Evolutionary conservation across 2,888 invertebrate genomes (phyloP).

Genomic region (Xestoiulus laeticollis): DNA sequence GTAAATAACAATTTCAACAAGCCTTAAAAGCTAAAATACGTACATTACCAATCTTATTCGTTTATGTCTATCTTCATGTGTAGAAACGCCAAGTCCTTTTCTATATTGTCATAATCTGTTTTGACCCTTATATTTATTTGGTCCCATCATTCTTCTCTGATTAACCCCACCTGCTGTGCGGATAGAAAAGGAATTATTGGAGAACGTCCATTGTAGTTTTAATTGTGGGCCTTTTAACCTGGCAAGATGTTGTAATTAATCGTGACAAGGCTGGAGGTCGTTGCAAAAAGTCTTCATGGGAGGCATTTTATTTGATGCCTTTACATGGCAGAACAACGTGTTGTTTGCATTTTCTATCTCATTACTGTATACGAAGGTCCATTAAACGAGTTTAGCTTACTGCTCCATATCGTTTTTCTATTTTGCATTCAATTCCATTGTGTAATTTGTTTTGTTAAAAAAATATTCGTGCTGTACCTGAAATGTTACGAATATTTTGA

Average conservation of each 20-base stretch:
- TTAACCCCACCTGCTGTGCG: conserved; percentile 21
- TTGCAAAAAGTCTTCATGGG: conserved; percentile 32
- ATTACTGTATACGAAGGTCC: not conserved
- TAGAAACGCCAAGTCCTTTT: not conserved
- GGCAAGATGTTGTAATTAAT: conserved; percentile 43
- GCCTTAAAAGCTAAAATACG: not conserved
- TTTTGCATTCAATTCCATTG: not conserved
- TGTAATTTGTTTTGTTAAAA: not conserved
- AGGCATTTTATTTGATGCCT: conserved; percentile 34
- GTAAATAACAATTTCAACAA: not conserved
- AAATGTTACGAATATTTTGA: not conserved
- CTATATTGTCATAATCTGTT: not conserved
- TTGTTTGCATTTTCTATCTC: conserved; percentile 13
- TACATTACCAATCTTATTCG: not conserved
- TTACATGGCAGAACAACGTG: conserved; percentile 36
- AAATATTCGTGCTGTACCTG: not conserved
- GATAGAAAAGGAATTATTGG: conserved; percentile 29
- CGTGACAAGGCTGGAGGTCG: conserved; percentile 41
- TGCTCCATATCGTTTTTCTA: conserved; percentile 24
- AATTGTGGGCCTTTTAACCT: conserved; percentile 38
- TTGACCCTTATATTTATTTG: conserved; percentile 34
- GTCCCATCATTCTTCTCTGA: conserved; percentile 43
- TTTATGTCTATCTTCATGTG: not conserved
- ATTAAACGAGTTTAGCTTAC: conserved; percentile 16
- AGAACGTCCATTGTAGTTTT: conserved; percentile 41